Evolutionary conservation across 2,113 vertebrate species (phyloP), one percentile per base, ranked within the genome.

Genomic region (Sceloporus tristichus): DNA sequence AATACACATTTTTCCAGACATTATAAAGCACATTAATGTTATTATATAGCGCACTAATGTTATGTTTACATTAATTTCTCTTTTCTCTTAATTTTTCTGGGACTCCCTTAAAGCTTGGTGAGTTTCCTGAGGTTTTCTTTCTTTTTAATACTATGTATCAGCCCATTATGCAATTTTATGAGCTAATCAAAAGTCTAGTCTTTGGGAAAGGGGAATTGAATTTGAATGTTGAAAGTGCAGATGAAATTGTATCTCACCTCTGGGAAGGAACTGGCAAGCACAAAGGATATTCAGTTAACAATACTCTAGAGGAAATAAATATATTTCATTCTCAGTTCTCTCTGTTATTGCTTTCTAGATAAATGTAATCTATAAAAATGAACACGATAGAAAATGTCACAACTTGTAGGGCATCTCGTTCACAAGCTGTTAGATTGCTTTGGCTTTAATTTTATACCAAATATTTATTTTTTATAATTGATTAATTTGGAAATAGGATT

Each of bases 141-240:
- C 34, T 34, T 34, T 34, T 34, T 34, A 34, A n/a, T 29, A 21
- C 14, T 76, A 9, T 40, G 75, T 76, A 27, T 76, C 71, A 62
- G 34, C n/a, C 34, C 71, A 75, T 85, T 75, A 85, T 76, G 23
- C 59, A 74, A 85, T 76, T 75, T 85, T 85, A 85, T 85, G 84
- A 85, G 54, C 84, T 75, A 75, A 85, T 85, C 71, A 85, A 62
- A 85, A 76, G 71, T 59, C 27, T 85, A 59, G 23, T 85, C 13
- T 62, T 74, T 75, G 53, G 71, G 73, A 59, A 75, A 85, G 54
- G 38, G 48, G 16, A 75, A 85, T 48, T 83, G 65, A 13, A 70
- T 70, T 48, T 68, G 40, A 62, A 83, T 70, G 40, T 42, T 70
- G 9, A 48, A 70, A 70, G 65, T 83, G 65, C 19, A 75, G 83